Conservation (phyloP, 2,888 invertebrate genomes). For the Philopedon plagiatum region DNA sequence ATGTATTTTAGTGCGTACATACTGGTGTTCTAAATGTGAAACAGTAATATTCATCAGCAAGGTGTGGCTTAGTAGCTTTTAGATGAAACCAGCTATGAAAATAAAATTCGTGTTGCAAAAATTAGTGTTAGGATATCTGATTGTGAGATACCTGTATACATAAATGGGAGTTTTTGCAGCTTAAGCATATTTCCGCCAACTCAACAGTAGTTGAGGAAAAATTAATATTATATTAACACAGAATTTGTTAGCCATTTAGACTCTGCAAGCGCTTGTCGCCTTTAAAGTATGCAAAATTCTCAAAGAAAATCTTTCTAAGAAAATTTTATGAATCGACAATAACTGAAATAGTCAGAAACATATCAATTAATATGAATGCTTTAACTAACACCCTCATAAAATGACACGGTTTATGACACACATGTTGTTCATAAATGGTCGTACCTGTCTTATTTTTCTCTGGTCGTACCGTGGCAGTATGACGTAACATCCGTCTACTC, state of each 20-base stretch:
- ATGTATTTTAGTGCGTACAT: neutral
- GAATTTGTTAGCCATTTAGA: too few species aligned
- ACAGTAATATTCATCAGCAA: neutral
- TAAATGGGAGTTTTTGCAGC: too few species aligned
- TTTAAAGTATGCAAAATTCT: too few species aligned
- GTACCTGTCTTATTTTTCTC: too few species aligned
- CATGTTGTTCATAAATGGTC: neutral
- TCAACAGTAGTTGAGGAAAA: too few species aligned
- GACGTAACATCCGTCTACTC: constrained; percentile 18
- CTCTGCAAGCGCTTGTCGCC: too few species aligned
- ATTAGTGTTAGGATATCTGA: neutral
- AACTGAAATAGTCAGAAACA: too few species aligned
- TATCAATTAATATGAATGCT: too few species aligned
- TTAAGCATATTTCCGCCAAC: too few species aligned
- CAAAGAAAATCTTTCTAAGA: too few species aligned
- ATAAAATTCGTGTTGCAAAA: neutral
- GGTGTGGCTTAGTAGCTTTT: neutral
- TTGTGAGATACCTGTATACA: neutral
- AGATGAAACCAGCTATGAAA: neutral
- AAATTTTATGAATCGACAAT: too few species aligned
- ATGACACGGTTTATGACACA: constrained; percentile 5
- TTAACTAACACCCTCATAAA: neutral
- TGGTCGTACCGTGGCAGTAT: neutral
- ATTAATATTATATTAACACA: too few species aligned
- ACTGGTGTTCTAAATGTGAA: neutral